Conservation (phyloP, 2,888 invertebrate genomes). For the Drosophila limbata region DNA sequence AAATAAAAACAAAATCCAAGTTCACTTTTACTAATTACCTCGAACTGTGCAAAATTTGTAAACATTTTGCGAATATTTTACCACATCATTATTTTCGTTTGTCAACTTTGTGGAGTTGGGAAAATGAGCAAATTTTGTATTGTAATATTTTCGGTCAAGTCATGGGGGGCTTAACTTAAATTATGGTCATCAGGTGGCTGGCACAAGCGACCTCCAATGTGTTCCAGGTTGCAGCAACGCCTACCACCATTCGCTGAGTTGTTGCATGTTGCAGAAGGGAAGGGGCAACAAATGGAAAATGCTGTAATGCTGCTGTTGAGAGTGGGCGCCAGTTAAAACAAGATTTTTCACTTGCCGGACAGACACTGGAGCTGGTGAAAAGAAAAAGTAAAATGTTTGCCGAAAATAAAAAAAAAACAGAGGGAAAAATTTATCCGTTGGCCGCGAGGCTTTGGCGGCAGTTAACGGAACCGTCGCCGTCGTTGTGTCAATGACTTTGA, state of each 20-base stretch:
- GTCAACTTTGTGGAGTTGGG: conserved; percentile 61
- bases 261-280: not conserved
- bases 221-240: conserved; percentile 47
- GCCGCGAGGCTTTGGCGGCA: conserved; percentile 24
- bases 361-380: conserved; percentile 45
- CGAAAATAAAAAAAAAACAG: conserved; percentile 49
- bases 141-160: conserved; percentile 23
- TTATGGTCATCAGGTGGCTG: conserved; percentile 40
- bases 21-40: conserved; percentile 54
- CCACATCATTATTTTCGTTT: conserved; percentile 63
- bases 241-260: conserved; percentile 17
- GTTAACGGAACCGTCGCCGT: conserved; percentile 44
- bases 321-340: conserved; percentile 52
- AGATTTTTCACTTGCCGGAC: conserved; percentile 63
- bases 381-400: conserved; percentile 77
- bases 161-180: conserved; percentile 26
- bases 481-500: conserved; percentile 77
- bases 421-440: conserved; percentile 40
- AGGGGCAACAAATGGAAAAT: conserved; percentile 35
- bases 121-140: conserved; percentile 22
- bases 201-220: conserved; percentile 34
- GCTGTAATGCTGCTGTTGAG: conserved; percentile 28
- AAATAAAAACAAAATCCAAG: conserved; percentile 1
- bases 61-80: conserved; percentile 43
- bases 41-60: conserved; percentile 43